These are phyloP conservation scores for Scaptomyza cyrtandrae DNA, from an alignment of 2,888 invertebrate species.

Conservation along the genomic window DNA sequence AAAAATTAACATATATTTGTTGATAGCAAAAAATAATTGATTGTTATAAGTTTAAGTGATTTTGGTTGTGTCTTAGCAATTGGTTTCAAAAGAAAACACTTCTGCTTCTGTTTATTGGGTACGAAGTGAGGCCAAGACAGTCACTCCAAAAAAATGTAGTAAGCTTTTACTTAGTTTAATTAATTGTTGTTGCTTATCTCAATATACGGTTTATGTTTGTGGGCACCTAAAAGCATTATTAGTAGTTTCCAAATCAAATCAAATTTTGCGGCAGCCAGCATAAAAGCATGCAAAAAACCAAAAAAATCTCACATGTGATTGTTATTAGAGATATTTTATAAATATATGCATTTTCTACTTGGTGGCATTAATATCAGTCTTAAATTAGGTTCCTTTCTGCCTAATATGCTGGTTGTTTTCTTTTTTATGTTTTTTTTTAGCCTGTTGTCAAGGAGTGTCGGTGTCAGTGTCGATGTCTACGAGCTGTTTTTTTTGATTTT, in stretches of 20 bases:
- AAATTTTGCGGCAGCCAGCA: conserved; percentile 84
- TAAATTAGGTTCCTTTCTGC: conserved; percentile 15
- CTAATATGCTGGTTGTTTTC: conserved; percentile 21
- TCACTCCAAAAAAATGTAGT: conserved; percentile 51
- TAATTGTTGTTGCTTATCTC: conserved; percentile 21
- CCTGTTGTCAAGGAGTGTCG: conserved; percentile 20
- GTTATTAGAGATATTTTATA: conserved; percentile 10
- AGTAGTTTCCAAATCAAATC: conserved; percentile 50
- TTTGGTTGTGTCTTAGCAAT: conserved; percentile 43
- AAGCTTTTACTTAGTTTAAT: conserved; percentile 24
- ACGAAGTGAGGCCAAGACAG: conserved; percentile 49
- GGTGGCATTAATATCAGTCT: background rate
- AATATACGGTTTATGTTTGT: conserved; percentile 9
- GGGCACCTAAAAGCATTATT: conserved; percentile 56
- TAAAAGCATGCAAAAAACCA: conserved; percentile 81
- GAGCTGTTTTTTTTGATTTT: conserved; percentile 20
- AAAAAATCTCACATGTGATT: conserved; percentile 16
- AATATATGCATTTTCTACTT: conserved; percentile 29
- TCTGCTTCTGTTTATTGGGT: conserved; percentile 33
- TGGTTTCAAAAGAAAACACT: conserved; percentile 4
- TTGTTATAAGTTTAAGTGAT: conserved; percentile 36
- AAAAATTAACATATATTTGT: conserved; percentile 51
- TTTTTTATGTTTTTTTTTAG: background rate
- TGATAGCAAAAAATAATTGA: conserved; percentile 37
- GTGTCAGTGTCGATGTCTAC: conserved; percentile 58